Evolutionary conservation across 2,113 vertebrate species (phyloP).

Genomic region (Petaurus breviceps): DNA sequence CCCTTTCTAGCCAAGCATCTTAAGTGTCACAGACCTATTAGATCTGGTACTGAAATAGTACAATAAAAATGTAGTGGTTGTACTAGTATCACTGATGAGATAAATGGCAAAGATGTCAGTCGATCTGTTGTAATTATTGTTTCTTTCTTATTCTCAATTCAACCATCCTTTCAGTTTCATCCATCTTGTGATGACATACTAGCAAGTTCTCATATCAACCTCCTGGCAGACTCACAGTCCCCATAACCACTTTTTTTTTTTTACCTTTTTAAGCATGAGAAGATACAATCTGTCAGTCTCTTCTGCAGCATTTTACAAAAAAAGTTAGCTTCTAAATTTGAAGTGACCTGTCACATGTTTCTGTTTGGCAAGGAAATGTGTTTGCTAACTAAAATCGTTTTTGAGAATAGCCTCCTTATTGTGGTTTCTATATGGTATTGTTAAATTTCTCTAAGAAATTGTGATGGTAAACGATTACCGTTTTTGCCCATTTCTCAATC

Average conservation of each 20-base stretch:
- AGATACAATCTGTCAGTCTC: not conserved
- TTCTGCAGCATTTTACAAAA: not conserved
- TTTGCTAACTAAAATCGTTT: not conserved
- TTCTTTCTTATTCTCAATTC: not conserved
- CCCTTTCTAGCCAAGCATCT: not conserved
- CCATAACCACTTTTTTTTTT: not conserved
- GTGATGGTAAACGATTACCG: not conserved
- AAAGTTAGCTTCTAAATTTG: not conserved
- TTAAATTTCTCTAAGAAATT: not conserved
- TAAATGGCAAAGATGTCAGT: not conserved
- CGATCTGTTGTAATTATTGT: not conserved
- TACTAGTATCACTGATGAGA: not conserved
- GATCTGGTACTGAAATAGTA: not conserved
- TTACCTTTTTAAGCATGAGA: not conserved
- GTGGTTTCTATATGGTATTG: not conserved
- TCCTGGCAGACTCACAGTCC: not conserved
- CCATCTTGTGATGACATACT: not conserved
- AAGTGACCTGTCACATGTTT: not conserved
- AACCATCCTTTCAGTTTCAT: too few species aligned
- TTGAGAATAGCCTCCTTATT: not conserved
- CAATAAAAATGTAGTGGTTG: not conserved
- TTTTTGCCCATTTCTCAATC: not conserved
- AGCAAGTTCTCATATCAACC: not conserved
- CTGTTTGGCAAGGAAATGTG: not conserved
- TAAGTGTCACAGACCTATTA: not conserved